Conservation (phyloP, 2,797 vertebrate species). For the Presbytis comata region DNA sequence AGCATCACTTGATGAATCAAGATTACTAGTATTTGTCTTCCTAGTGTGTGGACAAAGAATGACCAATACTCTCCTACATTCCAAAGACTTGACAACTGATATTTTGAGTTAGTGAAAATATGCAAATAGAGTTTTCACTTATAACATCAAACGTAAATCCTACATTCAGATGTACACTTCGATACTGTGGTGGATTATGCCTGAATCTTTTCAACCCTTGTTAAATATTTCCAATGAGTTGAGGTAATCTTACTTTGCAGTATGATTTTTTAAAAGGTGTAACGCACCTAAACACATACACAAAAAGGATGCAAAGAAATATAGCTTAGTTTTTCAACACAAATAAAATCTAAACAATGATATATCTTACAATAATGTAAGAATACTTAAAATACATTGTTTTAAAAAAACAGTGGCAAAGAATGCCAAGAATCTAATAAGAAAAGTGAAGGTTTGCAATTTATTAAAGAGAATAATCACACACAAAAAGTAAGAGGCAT, state of each 20-base stretch:
- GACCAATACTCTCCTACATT: background rate
- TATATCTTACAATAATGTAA: background rate
- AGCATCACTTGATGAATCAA: background rate
- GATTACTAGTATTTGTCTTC: background rate
- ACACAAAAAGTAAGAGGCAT: background rate
- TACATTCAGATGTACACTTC: background rate
- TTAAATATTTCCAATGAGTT: background rate
- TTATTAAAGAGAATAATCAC: background rate
- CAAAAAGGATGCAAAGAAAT: background rate
- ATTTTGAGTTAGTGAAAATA: slow-evolving; percentile 24
- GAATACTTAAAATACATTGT: background rate
- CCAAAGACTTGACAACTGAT: background rate
- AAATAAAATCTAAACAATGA: slow-evolving; percentile 40
- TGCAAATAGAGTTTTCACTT: background rate
- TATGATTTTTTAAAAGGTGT: background rate
- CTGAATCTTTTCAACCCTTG: background rate
- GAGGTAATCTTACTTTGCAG: background rate
- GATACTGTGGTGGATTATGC: background rate
- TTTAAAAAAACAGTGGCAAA: slow-evolving; percentile 21
- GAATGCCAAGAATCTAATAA: background rate
- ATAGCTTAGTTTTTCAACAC: background rate
- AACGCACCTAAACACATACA: background rate
- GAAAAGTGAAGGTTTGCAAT: background rate
- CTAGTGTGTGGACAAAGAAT: background rate
- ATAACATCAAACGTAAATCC: background rate